phyloP scores from a whole-genome alignment of 2,113 vertebrate genomes.

The Drymodes brunneopygia region DNA sequence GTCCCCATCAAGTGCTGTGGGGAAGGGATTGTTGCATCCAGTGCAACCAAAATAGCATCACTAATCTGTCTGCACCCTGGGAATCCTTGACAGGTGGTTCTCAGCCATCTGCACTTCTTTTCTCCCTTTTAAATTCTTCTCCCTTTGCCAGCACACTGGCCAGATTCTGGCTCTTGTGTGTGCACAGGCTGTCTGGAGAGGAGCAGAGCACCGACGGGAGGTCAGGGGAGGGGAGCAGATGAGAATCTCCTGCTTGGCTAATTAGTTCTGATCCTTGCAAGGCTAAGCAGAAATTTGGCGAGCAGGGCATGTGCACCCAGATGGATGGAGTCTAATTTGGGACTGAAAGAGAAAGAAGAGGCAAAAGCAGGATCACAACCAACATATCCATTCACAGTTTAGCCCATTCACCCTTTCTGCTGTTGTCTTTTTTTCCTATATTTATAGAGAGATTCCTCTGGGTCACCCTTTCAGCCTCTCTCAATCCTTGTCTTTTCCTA shows the following conservation, averaged over 20 bases:
- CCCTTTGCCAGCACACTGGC: not conserved
- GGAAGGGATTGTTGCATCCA: not conserved
- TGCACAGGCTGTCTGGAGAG: not conserved
- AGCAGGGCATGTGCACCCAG: not conserved
- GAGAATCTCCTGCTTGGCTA: not conserved
- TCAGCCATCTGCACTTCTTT: not conserved
- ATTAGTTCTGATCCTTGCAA: not conserved
- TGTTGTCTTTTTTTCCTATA: not conserved
- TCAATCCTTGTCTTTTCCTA: not conserved
- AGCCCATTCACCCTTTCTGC: not conserved
- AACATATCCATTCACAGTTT: not conserved
- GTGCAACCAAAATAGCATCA: not conserved
- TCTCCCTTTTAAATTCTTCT: not conserved
- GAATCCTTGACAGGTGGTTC: not conserved
- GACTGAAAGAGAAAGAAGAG: not conserved
- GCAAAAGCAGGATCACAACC: not conserved
- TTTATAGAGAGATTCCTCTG: not conserved
- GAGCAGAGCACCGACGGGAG: rapidly evolving
- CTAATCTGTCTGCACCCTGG: not conserved
- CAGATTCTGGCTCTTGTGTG: not conserved
- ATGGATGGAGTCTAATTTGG: not conserved
- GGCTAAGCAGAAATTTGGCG: not conserved
- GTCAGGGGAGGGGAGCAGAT: not conserved
- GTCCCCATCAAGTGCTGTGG: not conserved
- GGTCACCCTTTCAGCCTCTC: not conserved